Evolutionary conservation across 2,797 vertebrate genomes (phyloP).

Genomic region (Danio aesculapii): DNA sequence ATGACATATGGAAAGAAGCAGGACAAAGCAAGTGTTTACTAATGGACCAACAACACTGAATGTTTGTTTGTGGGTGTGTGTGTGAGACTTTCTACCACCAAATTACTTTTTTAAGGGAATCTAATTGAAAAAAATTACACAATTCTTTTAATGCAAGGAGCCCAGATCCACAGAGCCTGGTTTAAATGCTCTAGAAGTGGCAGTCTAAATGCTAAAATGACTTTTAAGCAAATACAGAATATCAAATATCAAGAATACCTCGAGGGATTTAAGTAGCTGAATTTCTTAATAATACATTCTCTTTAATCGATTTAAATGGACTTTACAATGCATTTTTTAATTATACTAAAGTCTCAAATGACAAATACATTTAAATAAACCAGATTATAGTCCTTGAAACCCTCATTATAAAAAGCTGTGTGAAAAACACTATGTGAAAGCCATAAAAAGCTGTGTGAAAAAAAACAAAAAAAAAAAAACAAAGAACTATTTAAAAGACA

Average conservation of each 20-base stretch:
- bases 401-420: background rate
- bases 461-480: background rate
- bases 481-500: background rate
- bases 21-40: conserved; percentile 10
- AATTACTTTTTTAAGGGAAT: background rate
- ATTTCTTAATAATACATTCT: background rate
- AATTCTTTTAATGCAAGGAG: background rate
- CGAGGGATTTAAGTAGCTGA: background rate
- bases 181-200: background rate
- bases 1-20: background rate
- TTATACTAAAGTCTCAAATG: background rate
- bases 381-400: background rate
- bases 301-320: background rate
- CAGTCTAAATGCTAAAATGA: background rate
- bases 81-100: background rate
- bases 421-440: too few species aligned
- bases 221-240: background rate
- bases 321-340: background rate
- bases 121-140: background rate
- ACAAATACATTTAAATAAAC: background rate
- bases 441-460: background rate
- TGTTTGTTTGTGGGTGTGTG: background rate
- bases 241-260: background rate
- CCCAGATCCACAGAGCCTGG: background rate
- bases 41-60: background rate